Base-by-base conservation (phyloP, 2,113 vertebrate genomes). In the Hemichromis elongatus region DNA sequence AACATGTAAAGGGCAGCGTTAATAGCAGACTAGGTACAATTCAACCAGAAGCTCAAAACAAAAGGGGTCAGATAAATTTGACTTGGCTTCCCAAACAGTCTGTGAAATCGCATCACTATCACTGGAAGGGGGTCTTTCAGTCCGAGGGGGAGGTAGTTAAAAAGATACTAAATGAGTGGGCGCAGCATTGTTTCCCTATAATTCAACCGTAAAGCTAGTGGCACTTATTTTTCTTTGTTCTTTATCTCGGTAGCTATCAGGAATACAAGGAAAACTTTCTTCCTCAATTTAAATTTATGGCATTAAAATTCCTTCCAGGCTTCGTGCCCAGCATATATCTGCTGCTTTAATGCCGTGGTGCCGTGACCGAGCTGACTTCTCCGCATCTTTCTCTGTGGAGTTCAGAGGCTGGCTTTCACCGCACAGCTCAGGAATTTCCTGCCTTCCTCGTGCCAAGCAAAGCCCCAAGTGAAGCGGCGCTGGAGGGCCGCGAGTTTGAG, bases 1-100 rank as follows among this genome's bases (percentile, higher is more conserved):
- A 93, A 95, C 92, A 88, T 92, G 88, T 94, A 93, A 89, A 89
- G 87, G 88, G 80, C 70, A 26, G 85, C 55, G 83, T 96, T 95
- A 96, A 96, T 95, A 90, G 89, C 87, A 94, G 92, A 95, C 95
- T 92, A 92, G 94, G 77, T 89, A 77, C 93, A 95, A 95, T 95
- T 95, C 90, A 95, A 89, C 56, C 57, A 75, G 82, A 73, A 82
- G 90, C 63, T 78, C 47, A 77, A 89, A 83, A 95, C 95, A 95
- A 94, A 93, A 87, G 77, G 77, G 86, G 89, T 92, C 86, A 86
- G 89, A 93, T 93, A 88, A 86, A 90, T 93, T 90, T 91, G 84
- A 92, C 90, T 93, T 19, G 82, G 91, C 84, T 88, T 84, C 85
- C 79, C 84, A 90, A 95, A 95, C 92, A 85, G 91, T 91, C 92